phyloP scores from a whole-genome alignment of 2,888 invertebrate genomes.

The Parapristionchus giblindavisi region DNA sequence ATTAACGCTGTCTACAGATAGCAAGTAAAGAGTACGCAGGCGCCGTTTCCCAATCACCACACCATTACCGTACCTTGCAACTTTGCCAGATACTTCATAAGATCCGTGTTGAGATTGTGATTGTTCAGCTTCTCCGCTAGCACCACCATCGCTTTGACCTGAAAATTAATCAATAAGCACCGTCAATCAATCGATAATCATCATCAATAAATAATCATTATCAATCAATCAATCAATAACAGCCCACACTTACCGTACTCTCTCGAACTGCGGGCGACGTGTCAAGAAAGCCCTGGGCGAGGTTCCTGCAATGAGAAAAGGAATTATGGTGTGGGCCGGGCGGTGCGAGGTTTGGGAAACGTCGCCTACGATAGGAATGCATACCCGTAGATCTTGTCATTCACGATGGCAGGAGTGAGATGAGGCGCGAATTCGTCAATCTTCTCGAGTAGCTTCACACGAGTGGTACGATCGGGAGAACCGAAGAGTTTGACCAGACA shows the following conservation, averaged over 20 bases:
- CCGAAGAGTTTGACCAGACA: slow-evolving; percentile 95
- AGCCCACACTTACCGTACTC: slow-evolving; percentile 81
- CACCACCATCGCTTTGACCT: slow-evolving; percentile 87
- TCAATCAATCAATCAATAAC: not conserved
- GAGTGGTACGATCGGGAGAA: slow-evolving; percentile 92
- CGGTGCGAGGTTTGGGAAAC: not conserved
- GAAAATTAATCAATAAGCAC: not conserved
- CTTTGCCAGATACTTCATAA: slow-evolving; percentile 91
- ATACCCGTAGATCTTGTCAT: slow-evolving; percentile 82
- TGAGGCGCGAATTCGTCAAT: slow-evolving; percentile 83
- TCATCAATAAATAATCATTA: not conserved
- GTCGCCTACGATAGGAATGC: not conserved
- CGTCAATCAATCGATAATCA: not conserved
- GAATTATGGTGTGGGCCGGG: not conserved
- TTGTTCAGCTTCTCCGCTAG: slow-evolving; percentile 95
- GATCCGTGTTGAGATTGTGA: slow-evolving; percentile 95
- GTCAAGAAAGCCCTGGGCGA: slow-evolving; percentile 93
- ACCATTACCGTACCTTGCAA: slow-evolving; percentile 77
- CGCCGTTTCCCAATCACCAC: not conserved
- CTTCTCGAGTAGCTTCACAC: slow-evolving; percentile 90
- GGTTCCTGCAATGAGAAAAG: slow-evolving; percentile 57
- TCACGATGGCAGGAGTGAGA: slow-evolving; percentile 78
- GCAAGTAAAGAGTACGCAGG: not conserved
- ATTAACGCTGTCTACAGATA: too few relatives aligned
- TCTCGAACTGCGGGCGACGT: slow-evolving; percentile 96